Base-by-base conservation (phyloP, 2,113 vertebrate species). In the Microtus oregoni region DNA sequence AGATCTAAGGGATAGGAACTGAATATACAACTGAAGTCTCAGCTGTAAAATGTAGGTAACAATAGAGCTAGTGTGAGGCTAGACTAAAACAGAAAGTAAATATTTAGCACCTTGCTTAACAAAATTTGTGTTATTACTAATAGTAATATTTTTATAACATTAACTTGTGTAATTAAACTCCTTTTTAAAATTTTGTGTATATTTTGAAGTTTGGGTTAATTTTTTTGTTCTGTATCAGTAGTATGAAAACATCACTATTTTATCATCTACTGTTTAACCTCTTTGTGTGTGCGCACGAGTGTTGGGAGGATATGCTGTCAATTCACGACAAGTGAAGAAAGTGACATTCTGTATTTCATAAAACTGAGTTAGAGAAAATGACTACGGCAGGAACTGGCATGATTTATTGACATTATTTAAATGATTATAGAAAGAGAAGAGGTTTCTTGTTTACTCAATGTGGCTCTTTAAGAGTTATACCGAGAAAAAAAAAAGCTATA, bases 11-110 rank as follows among this genome's bases (percentile, higher is more conserved):
- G 10, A 96, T 61, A 93, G 82, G 55, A 96, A 88, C 68, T 70
- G 41, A 94, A 92, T 70, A 41, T 70, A 94, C 70, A 75, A 63
- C 20, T 86, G 95, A 78, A 20, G 47, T 86, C 91, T 95, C 50
- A 90, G 67, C 79, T 96, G 12, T 95, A 95, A 96, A 93, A 95
- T 87, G 47, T 94, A 63, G 26, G 61, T 96, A 89, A 92, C 81
- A 63, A 87, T 75, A 52, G 50, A 95, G 28, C 10, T 92, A 52
- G 86, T 97, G 47, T 68, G 50, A 93, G 47, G 68, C 94, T 91
- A 86, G 92, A 94, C 88, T 72, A 24, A 70, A 86, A 82, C 81
- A 24, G 61, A 94, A 96, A 83, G 24, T 89, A 50, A 65, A 30
- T 65, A 47, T 50, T 86, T 91, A 92, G 75, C 28, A 95, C 7